Percentiles rank a stretch among this genome's conserved stretches.
Conservation (phyloP, 2,888 invertebrate species). For the Homarus gammarus region DNA sequence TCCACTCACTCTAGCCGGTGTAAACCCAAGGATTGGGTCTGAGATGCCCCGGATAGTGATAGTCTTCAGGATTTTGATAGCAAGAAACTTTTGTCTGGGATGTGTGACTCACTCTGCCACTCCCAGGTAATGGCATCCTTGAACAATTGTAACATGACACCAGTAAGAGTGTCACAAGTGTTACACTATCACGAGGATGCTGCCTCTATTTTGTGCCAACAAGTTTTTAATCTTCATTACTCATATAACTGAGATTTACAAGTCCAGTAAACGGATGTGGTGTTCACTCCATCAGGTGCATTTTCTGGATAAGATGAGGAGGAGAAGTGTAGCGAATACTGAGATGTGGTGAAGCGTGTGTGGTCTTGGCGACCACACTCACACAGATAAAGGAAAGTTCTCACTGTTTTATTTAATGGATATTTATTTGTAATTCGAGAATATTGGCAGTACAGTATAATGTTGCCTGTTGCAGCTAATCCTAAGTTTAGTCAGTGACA, state of each 20-base stretch:
- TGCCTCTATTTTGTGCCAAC: conserved; percentile 68
- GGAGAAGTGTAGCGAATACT: conserved; percentile 18
- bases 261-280: conserved; percentile 52
- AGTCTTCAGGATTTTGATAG: conserved; percentile 1
- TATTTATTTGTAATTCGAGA: conserved; percentile 61
- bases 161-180: neutral
- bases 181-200: conserved; percentile 26
- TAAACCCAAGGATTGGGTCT: conserved; percentile 71
- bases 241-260: conserved; percentile 49
- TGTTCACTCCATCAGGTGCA: conserved; percentile 41
- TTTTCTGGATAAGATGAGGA: conserved; percentile 16
- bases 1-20: conserved; percentile 50
- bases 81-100: neutral
- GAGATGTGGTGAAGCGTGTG: conserved; percentile 35
- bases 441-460: conserved; percentile 23
- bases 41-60: conserved; percentile 3
- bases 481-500: conserved; percentile 33
- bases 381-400: neutral
- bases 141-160: neutral
- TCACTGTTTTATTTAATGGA: conserved; percentile 56
- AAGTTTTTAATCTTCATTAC: conserved; percentile 48
- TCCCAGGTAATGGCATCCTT: neutral
- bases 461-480: conserved; percentile 30
- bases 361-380: conserved; percentile 16
- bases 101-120: neutral